Percentiles rank a stretch among this genome's conserved stretches.
Conservation (phyloP, 2,888 invertebrate species). For the Sphaeridia pumilis region DNA sequence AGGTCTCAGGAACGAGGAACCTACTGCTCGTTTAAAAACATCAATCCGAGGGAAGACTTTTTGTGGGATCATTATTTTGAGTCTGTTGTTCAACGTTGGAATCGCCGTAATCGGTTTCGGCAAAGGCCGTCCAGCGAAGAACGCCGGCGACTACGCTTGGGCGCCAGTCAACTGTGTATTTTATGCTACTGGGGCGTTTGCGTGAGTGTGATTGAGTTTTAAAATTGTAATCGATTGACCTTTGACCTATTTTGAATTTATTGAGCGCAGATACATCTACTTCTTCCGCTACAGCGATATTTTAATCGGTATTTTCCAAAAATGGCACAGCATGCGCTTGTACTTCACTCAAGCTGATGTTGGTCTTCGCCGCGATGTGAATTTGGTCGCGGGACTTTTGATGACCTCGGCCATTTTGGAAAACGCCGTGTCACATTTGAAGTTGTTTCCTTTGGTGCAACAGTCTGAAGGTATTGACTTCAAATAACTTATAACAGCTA, state of each 20-base stretch:
- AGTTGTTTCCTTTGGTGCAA: conserved; percentile 5
- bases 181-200: conserved; percentile 1
- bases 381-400: conserved; percentile 1
- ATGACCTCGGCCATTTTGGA: conserved; percentile 7
- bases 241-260: neutral
- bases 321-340: conserved; percentile 3
- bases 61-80: neutral
- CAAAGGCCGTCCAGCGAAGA: neutral
- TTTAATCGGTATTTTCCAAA: neutral
- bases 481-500: too few relatives aligned
- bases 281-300: neutral
- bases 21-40: conserved; percentile 1
- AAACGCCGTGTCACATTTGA: conserved; percentile 9
- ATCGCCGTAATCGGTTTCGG: neutral
- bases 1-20: too few relatives aligned
- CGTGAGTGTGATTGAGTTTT: neutral
- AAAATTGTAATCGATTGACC: neutral
- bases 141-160: conserved; percentile 9
- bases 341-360: neutral
- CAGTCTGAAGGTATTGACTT: conserved; percentile 1
- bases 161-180: conserved; percentile 5
- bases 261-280: conserved; percentile 1
- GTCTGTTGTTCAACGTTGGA: neutral
- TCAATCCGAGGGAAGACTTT: neutral
- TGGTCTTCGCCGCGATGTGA: neutral